phyloP scores from a whole-genome alignment of 2,797 vertebrate species.

The Simalia tracyae region DNA sequence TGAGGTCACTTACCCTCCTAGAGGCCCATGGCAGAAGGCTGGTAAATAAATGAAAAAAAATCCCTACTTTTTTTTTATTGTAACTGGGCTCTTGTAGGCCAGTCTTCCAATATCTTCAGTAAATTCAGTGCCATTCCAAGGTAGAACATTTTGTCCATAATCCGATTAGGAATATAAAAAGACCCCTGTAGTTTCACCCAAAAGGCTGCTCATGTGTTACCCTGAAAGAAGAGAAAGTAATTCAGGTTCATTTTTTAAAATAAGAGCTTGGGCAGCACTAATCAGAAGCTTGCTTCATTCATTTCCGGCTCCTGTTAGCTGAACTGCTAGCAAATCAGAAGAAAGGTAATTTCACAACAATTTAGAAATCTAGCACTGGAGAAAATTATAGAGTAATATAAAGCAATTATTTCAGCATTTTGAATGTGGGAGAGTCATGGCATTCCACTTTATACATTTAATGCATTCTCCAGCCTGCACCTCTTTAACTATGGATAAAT shows the following conservation, averaged over 20 bases:
- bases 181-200: background rate
- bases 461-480: background rate
- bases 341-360: background rate
- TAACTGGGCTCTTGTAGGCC: background rate
- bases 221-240: background rate
- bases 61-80: background rate
- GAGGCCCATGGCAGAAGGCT: too few species aligned
- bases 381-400: constrained; percentile 21
- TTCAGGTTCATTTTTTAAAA: constrained; percentile 11
- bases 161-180: background rate
- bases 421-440: background rate
- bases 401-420: background rate
- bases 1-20: too few species aligned
- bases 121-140: background rate
- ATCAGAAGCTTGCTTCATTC: background rate
- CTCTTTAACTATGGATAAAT: background rate
- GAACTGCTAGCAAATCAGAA: constrained; percentile 10
- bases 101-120: background rate
- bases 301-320: background rate
- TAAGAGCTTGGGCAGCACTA: background rate
- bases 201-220: background rate
- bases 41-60: background rate
- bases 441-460: background rate
- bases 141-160: background rate
- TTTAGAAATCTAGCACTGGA: constrained; percentile 10